Evolutionary conservation across 2,113 vertebrate species (phyloP).

Genomic region (Blennius ocellaris): DNA sequence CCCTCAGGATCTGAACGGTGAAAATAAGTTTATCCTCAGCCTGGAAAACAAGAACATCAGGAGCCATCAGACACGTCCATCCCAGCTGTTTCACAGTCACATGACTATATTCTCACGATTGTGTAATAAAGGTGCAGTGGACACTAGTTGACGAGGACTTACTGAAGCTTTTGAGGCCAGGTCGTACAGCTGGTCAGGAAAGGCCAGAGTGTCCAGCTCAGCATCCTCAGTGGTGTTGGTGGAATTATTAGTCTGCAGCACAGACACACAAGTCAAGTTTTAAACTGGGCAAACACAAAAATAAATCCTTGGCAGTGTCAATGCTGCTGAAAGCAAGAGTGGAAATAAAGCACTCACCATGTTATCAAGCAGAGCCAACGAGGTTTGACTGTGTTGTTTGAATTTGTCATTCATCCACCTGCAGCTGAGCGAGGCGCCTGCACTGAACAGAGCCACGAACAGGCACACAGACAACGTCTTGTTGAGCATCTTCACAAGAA

Average conservation of each 20-base stretch:
- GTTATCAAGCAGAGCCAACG: slow-evolving; percentile 34
- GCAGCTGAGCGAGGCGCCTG: slow-evolving; percentile 58
- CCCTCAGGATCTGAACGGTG: slow-evolving; percentile 55
- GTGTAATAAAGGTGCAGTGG: neutral
- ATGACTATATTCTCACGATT: neutral
- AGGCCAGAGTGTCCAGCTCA: slow-evolving; percentile 22
- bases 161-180: slow-evolving; percentile 47
- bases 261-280: slow-evolving; percentile 10
- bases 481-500: slow-evolving; percentile 31
- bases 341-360: slow-evolving; percentile 61
- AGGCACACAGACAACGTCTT: slow-evolving; percentile 46
- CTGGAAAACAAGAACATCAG: slow-evolving; percentile 37
- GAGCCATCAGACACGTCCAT: neutral
- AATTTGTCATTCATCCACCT: slow-evolving; percentile 71
- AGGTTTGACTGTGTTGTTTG: slow-evolving; percentile 35
- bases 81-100: neutral
- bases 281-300: neutral
- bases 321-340: neutral
- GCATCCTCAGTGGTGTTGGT: slow-evolving; percentile 36
- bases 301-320: neutral
- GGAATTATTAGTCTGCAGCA: slow-evolving; percentile 51
- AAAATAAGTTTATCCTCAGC: slow-evolving; percentile 58
- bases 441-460: slow-evolving; percentile 33
- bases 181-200: slow-evolving; percentile 51
- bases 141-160: slow-evolving; percentile 17